Percentiles rank a stretch among this genome's conserved stretches.
Evolutionary conservation across 2,113 vertebrate species (phyloP).

Genomic region (Tympanuchus pallidicinctus): DNA sequence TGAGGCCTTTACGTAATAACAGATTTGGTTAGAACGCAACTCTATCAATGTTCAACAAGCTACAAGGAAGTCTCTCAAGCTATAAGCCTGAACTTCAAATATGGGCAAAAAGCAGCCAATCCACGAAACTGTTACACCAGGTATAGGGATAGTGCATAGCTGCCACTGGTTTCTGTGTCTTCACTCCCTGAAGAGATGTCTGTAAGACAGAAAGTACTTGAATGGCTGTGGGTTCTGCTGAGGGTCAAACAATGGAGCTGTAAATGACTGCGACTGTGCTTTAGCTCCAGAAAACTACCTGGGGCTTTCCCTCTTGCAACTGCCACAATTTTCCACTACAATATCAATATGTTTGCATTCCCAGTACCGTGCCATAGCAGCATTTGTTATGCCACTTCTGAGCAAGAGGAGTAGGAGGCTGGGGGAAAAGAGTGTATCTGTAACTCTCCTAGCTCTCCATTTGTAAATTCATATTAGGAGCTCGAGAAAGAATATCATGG

Average conservation of each 20-base stretch:
- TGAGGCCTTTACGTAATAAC: background rate
- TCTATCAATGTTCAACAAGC: background rate
- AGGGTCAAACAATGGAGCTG: background rate
- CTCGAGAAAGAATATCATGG: background rate
- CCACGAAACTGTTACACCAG: background rate
- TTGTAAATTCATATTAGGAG: background rate
- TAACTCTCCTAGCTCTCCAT: background rate
- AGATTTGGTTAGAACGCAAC: background rate
- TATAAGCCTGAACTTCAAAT: background rate
- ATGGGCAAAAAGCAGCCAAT: background rate
- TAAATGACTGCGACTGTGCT: background rate
- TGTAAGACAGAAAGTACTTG: background rate
- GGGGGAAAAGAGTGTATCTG: background rate
- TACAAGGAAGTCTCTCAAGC: background rate
- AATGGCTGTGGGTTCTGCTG: background rate
- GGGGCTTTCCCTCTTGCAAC: background rate
- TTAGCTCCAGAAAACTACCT: fast-evolving
- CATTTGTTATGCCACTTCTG: background rate
- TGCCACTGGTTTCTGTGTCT: background rate
- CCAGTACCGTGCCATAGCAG: background rate
- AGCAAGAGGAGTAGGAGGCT: background rate
- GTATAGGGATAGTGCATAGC: background rate
- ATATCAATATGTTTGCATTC: fast-evolving
- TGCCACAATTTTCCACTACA: fast-evolving
- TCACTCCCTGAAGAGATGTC: background rate